A percentile compares a stretch with the other conserved stretches of the same genome.
Conservation (phyloP, 2,797 vertebrate genomes). For the Clarias laeviceps region DNA sequence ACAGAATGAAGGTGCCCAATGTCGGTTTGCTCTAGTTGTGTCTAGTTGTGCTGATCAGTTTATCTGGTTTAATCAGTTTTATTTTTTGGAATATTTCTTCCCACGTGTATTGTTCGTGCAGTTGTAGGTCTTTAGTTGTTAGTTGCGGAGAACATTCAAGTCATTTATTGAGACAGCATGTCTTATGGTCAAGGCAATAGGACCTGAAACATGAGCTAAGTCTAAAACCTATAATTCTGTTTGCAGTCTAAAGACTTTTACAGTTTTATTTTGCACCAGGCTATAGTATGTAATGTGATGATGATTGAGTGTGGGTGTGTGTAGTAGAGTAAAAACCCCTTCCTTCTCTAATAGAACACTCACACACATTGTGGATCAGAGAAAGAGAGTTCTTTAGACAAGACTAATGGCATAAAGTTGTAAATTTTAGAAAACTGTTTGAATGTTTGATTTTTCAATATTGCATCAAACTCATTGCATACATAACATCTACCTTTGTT, state of each 20-base stretch:
- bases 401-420: background rate
- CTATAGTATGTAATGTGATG: background rate
- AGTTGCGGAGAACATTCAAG: too few species aligned
- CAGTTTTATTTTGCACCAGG: background rate
- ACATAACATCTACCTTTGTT: too few species aligned
- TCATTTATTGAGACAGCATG: background rate
- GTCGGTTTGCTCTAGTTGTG: background rate
- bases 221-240: background rate
- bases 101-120: too few species aligned
- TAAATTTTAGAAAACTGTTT: background rate
- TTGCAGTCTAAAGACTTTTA: background rate
- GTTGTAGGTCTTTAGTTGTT: background rate
- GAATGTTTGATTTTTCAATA: background rate
- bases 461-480: too few species aligned
- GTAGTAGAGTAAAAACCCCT: background rate
- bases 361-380: background rate
- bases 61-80: too few species aligned
- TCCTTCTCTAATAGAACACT: background rate
- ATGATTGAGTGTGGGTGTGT: background rate
- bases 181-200: background rate
- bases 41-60: background rate
- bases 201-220: background rate
- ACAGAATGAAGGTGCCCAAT: background rate
- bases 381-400: background rate
- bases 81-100: background rate